Base-by-base conservation (phyloP, 2,797 vertebrate genomes). In the Dromococcyx pavoninus region DNA sequence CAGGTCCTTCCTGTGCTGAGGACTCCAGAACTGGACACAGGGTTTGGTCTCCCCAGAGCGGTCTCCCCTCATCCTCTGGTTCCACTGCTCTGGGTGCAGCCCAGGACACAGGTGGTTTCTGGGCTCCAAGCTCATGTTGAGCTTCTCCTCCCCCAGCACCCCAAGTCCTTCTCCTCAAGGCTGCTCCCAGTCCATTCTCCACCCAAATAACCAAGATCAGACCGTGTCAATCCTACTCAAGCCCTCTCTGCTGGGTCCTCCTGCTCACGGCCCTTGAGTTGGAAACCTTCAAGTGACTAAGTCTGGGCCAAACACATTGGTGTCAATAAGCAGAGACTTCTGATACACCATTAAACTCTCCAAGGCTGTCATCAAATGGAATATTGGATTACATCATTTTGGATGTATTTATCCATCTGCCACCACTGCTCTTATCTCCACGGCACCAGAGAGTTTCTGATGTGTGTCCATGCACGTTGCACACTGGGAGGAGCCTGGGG, bases 241-340 rank as follows among this genome's bases (percentile, higher is more conserved):
- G n/a, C 57, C 41, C 61, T 46, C 53, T 27, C 57, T 30, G 19
- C 4, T 28, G 43, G 15, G 7, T 69, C 18, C 23, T 56, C 56
- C 33, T 30, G 9, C 56, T 18, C 12, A 9, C 0, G 62, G 33
- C 43, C 44, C 56, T 10, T 1, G 5, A 43, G 27, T 48, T 43
- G 11, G 50, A 9, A n/a, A n/a, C 48, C 62, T 50, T 39, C 75
- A 30, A 15, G 56, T 7, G 56, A 41, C 41, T 69, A 17, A 5
- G 16, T 5, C 41, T 21, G 35, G 32, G 41, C n/a, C 62, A 43
- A 37, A 4, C 1, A 0, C 32, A 7, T n/a, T 2, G 37, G 11
- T 5, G 30, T 30, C 35, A 13, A 8, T 33, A 5, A 33, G 5
- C 35, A 13, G 35, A 50, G 69, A 11, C 35, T 30, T 72, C 8